These are phyloP conservation scores for Maniola jurtina DNA, from an alignment of 1,140 invertebrate species.

Conservation along the genomic window DNA sequence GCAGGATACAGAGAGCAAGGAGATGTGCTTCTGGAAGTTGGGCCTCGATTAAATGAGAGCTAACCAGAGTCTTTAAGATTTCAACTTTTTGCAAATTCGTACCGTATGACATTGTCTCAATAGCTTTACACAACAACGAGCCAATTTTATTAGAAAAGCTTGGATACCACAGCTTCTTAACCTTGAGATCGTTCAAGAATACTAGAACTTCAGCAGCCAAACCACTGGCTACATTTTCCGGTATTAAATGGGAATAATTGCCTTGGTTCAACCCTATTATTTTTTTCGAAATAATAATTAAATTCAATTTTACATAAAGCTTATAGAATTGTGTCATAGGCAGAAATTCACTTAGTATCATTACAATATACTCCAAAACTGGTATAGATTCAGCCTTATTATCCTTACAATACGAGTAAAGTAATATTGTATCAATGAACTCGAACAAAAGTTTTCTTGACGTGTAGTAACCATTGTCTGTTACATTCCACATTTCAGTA, in stretches of 20 bases:
- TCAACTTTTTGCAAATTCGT: neutral
- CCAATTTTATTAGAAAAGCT: constrained; percentile 20
- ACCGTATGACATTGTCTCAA: neutral
- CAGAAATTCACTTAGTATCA: neutral
- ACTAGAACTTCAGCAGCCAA: constrained; percentile 32
- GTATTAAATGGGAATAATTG: constrained; percentile 7
- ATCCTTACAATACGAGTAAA: neutral
- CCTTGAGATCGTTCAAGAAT: constrained; percentile 29
- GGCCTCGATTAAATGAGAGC: neutral
- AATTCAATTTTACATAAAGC: constrained; percentile 11
- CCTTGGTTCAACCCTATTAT: neutral
- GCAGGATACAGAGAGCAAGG: neutral
- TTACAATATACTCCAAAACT: constrained; percentile 10
- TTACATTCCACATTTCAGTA: constrained; percentile 32
- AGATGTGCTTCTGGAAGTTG: neutral
- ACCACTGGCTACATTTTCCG: constrained; percentile 28
- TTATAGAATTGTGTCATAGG: constrained; percentile 9
- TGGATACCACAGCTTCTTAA: constrained; percentile 19
- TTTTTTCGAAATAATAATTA: constrained; percentile 8
- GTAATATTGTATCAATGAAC: neutral
- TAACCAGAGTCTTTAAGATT: neutral
- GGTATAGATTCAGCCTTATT: neutral
- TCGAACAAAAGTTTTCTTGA: neutral
- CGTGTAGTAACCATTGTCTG: neutral
- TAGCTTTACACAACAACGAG: neutral